phyloP scores from a whole-genome alignment of 2,113 vertebrate genomes.

The Ceratotherium simum region DNA sequence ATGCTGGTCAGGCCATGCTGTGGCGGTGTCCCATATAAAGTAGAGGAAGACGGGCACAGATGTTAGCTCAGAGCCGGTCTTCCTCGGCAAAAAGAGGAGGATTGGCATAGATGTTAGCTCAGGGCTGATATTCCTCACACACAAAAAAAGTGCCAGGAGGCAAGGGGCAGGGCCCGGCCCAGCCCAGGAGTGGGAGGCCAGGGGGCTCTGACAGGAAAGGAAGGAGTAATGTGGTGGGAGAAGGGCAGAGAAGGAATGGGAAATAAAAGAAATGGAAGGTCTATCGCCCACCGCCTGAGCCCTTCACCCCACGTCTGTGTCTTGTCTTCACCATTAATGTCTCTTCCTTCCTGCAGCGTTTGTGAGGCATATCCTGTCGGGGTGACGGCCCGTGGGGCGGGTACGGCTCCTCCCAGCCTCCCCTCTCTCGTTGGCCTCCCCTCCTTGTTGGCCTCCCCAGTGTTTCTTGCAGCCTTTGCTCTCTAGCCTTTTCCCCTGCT shows the following conservation, averaged over 20 bases:
- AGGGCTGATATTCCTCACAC: too few relatives aligned
- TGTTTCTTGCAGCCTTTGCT: constrained; percentile 67
- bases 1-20: too few relatives aligned
- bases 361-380: constrained; percentile 90
- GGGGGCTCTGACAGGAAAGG: neutral
- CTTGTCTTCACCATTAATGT: constrained; percentile 83
- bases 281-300: constrained; percentile 42
- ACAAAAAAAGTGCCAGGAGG: neutral
- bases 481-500: constrained; percentile 69
- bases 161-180: constrained; percentile 2
- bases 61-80: too few relatives aligned
- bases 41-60: too few relatives aligned
- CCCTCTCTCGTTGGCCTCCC: constrained; percentile 46
- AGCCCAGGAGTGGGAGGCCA: constrained; percentile 23
- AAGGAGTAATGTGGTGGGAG: neutral
- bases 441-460: neutral
- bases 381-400: constrained; percentile 87
- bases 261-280: constrained; percentile 7
- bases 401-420: constrained; percentile 83
- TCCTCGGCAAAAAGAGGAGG: too few relatives aligned
- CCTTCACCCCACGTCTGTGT: constrained; percentile 74
- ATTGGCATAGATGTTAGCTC: too few relatives aligned
- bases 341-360: constrained; percentile 90
- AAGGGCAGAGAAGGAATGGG: constrained; percentile 9
- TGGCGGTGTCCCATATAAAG: too few relatives aligned